Evolutionary conservation across 2,797 vertebrate genomes (phyloP), one percentile per base, ranked within the genome.

Genomic region (Hemibagrus guttatus): DNA sequence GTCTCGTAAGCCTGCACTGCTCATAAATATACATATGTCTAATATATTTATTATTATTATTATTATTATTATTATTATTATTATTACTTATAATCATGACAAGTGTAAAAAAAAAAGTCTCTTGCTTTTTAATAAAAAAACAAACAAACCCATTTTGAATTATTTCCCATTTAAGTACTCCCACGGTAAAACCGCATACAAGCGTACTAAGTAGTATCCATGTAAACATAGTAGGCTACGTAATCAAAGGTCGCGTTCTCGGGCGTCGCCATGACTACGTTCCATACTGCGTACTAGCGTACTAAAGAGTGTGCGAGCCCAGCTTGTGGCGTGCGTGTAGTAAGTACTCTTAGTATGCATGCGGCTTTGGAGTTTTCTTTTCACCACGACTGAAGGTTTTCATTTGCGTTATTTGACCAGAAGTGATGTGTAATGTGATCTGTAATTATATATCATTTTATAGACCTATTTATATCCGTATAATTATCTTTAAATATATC

Each of bases 191-290:
- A 26, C 69, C 9, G 71, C 14, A 23, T 16, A 3, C 16, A 19
- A 14, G 21, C 76, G 31, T 42, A 80, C 76, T 80, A 80, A 61
- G 6, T 42, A 80, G 76, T 61, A 42, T 59, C 21, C 7, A 61
- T 14, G 56, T 42, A 26, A 59, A 80, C 76, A 39, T 61, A 26
- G 31, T 39, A 80, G 56, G 56, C n/a, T 59, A 59, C 35, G 56
- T 42, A 31, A 61, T 8, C 56, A 61, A 23, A 19, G 16, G n/a
- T 56, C 74, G 49, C 74, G 74, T 54, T 12, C 74, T 76, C 74
- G 74, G 16, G 19, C 76, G 56, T 80, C 76, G 31, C 19, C 76
- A 59, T 80, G 76, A 61, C 74, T 56, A 78, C 74, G 49, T 2
- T 52, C 46, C 72, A 16, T 75, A 52, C 46, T 76, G 74, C 76